Conservation (phyloP, 2,888 invertebrate genomes). For the Diogma glabrata region DNA sequence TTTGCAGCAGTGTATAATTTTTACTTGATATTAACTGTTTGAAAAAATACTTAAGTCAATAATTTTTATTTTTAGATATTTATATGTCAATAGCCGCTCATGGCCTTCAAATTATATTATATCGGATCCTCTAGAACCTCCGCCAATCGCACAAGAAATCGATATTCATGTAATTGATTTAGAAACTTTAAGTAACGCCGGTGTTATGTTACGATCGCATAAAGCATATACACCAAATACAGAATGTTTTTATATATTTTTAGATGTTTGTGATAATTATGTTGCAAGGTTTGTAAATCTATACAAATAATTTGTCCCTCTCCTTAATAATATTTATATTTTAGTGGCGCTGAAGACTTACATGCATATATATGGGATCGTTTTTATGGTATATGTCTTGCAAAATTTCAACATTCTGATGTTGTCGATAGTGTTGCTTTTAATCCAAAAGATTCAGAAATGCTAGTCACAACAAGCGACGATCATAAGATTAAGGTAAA, state of each 20-base stretch:
- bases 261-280: slow-evolving; percentile 70
- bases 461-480: slow-evolving; percentile 73
- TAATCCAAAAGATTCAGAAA: slow-evolving; percentile 66
- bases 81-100: slow-evolving; percentile 72
- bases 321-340: slow-evolving; percentile 22
- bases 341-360: slow-evolving; percentile 71
- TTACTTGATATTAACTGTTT: too few species aligned
- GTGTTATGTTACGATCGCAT: slow-evolving; percentile 65
- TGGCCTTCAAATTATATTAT: slow-evolving; percentile 70
- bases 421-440: slow-evolving; percentile 80
- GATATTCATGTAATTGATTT: slow-evolving; percentile 80
- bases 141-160: slow-evolving; percentile 76
- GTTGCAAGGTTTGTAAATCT: slow-evolving; percentile 57
- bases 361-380: slow-evolving; percentile 78
- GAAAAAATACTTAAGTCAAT: too few species aligned
- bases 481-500: slow-evolving; percentile 64
- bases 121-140: slow-evolving; percentile 63
- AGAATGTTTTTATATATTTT: slow-evolving; percentile 76
- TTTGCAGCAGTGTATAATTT: too few species aligned
- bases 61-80: slow-evolving; percentile 51
- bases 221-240: slow-evolving; percentile 75
- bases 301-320: slow-evolving; percentile 1
- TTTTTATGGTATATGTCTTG: slow-evolving; percentile 66
- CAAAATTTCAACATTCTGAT: slow-evolving; percentile 62
- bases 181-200: slow-evolving; percentile 59